Conservation (phyloP, 2,113 vertebrate genomes). For the Semnornis frantzii region DNA sequence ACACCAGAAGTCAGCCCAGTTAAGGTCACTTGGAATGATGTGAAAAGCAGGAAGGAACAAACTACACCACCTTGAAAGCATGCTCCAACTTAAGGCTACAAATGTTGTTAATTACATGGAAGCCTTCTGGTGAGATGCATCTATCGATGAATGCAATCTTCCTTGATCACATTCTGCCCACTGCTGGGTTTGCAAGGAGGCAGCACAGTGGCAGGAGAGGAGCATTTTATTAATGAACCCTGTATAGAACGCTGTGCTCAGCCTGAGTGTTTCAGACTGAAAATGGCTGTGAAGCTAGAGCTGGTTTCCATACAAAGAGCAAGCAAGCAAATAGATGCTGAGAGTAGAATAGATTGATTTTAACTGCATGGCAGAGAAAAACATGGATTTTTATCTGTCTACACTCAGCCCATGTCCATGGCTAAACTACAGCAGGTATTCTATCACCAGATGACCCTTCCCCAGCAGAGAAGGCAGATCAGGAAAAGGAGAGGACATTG, state of each 20-base stretch:
- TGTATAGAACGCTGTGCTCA: neutral
- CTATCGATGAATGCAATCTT: neutral
- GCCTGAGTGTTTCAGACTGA: neutral
- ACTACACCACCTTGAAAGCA: neutral
- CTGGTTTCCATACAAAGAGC: neutral
- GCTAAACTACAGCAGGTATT: neutral
- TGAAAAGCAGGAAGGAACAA: neutral
- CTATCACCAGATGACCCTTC: neutral
- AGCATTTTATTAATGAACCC: neutral
- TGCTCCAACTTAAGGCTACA: neutral
- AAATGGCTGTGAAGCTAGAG: neutral
- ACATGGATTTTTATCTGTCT: rapidly evolving
- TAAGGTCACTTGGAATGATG: rapidly evolving
- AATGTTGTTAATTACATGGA: neutral
- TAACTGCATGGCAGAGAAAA: neutral
- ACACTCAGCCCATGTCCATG: neutral
- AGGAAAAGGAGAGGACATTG: neutral
- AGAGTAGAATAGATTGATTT: neutral
- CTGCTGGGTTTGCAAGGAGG: slow-evolving; percentile 22
- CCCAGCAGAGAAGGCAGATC: neutral
- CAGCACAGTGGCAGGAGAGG: neutral
- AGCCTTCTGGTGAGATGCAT: slow-evolving; percentile 7
- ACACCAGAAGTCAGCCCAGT: neutral
- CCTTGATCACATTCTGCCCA: slow-evolving; percentile 41
- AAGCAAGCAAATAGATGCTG: neutral